Base-by-base conservation (phyloP, 53 echinoderm and acorn worm species). In the Arbacia lixula region DNA sequence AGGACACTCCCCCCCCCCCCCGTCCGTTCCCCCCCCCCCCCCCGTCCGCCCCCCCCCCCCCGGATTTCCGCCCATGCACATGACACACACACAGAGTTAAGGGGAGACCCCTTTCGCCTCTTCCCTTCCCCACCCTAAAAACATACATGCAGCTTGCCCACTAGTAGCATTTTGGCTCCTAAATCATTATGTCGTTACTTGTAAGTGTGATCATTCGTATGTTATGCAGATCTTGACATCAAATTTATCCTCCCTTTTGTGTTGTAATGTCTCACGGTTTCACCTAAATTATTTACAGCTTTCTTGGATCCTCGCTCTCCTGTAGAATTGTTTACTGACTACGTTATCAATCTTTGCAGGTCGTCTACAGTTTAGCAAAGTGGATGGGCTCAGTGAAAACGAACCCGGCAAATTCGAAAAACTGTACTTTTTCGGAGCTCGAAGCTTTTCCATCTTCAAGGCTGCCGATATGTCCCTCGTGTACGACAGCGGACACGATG, bases 401-500 rank as follows among this genome's bases (percentile, higher is more conserved):
- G 28, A 31, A 12, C 37, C 73, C 12, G 71, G 57, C 2, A 85
- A 91, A 33, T 39, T 60, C 20, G 91, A 87, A 32, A 84, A 37
- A 57, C 66, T 88, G 12, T 84, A 69, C 60, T 78, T 84, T 66
- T 91, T 64, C 60, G 91, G 91, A 5, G 77, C 68, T 26, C 60
- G 91, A 49, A 64, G 91, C 21, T 77, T 87, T 52, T 91, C 91
- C 3, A 64, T 91, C 27, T 84, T 88, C 49, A 35, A 69, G 8
- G 82, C 81, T 20, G 71, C 86, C 21, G 50, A 72, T 42, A 46
- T 83, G 25, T 42, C 54, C 25, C 53, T 84, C 51, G 66, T 91
- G 10, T 91, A 84, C 52, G 91, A 91, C 36, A 91, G 91, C 56
- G 87, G 88, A 6, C 87, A 91, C 32, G 91, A 91, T 35, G 68